Evolutionary conservation across 2,113 vertebrate species (phyloP).

Genomic region (Cyphomyrus discorhynchus): DNA sequence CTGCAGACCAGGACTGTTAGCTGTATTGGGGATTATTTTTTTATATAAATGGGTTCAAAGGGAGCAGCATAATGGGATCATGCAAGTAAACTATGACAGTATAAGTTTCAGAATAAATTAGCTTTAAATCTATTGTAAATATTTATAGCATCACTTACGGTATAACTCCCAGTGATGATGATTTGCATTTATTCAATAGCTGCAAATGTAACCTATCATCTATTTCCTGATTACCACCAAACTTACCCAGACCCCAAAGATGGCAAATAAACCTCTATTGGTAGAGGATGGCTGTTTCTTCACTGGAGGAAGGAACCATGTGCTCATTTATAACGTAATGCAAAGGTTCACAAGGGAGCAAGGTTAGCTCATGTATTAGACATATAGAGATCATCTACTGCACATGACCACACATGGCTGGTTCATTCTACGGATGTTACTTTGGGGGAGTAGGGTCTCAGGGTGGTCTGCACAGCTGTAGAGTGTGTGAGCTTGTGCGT

Average conservation of each 20-base stretch:
- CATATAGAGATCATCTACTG: not conserved
- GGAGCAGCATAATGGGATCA: not conserved
- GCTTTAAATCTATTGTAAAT: not conserved
- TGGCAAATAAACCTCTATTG: not conserved
- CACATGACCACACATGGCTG: not conserved
- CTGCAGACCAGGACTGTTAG: conserved; percentile 40
- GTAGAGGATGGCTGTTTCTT: not conserved
- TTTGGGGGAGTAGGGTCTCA: not conserved
- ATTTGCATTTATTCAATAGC: not conserved
- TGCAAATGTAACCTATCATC: not conserved
- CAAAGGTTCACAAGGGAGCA: not conserved
- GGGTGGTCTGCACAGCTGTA: conserved; percentile 7
- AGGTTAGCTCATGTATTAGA: not conserved
- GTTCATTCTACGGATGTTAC: not conserved
- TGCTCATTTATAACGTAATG: not conserved
- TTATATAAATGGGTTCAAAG: not conserved
- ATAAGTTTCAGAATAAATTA: not conserved
- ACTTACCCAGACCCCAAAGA: not conserved
- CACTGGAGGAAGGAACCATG: not conserved
- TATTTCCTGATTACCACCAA: not conserved
- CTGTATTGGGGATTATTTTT: conserved; percentile 7
- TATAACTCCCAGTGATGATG: not conserved
- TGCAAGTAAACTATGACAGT: not conserved
- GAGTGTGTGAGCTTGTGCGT: not conserved
- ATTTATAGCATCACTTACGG: not conserved